Conservation (phyloP, 2,113 vertebrate genomes). For the Ariopsis seemanni region DNA sequence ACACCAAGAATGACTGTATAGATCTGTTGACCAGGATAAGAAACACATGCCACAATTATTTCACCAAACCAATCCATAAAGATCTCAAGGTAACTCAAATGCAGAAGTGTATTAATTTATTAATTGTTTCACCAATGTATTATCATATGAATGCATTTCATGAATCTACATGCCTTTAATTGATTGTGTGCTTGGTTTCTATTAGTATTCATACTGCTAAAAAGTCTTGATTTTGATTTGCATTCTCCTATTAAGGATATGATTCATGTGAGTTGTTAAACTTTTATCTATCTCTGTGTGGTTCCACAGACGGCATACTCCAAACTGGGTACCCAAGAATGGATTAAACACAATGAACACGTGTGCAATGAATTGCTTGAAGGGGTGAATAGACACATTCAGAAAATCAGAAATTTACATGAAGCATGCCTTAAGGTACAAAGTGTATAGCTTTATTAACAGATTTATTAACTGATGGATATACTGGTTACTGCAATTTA, state of each 20-base stretch:
- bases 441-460: not conserved
- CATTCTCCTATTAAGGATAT: not conserved
- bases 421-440: conserved; percentile 58
- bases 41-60: conserved; percentile 56
- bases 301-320: conserved; percentile 71
- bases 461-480: not conserved
- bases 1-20: conserved; percentile 50
- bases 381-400: conserved; percentile 56
- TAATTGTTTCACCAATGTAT: not conserved
- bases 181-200: not conserved
- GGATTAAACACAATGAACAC: conserved; percentile 68
- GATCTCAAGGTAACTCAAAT: conserved; percentile 74
- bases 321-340: conserved; percentile 76
- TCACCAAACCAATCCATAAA: conserved; percentile 72
- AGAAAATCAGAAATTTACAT: conserved; percentile 54
- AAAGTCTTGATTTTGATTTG: not conserved
- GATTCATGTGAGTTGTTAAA: not conserved
- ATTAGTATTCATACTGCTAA: not conserved
- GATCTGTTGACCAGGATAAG: conserved; percentile 68
- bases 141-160: not conserved
- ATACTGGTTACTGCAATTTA: not conserved
- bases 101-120: not conserved
- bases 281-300: not conserved
- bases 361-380: conserved; percentile 71
- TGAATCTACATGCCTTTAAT: not conserved